These are phyloP conservation scores for Saguinus oedipus DNA, from an alignment of 2,797 vertebrate species.

Conservation along the genomic window DNA sequence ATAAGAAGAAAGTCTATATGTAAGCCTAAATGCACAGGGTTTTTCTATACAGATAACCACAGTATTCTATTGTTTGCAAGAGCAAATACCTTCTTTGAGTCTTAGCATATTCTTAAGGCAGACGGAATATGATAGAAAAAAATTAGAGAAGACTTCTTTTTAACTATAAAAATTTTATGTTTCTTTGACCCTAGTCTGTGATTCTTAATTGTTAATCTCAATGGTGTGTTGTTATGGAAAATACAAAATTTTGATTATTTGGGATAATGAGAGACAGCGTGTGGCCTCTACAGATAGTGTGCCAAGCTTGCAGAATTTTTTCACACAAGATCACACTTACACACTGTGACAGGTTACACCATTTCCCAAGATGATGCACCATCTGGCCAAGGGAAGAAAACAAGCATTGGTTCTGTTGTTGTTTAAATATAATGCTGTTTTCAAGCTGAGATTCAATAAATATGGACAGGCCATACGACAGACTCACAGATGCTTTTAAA, in stretches of 20 bases:
- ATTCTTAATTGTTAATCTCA: constrained; percentile 51
- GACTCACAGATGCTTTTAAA: background rate
- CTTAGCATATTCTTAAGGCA: background rate
- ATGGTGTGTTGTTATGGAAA: background rate
- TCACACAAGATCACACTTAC: constrained; percentile 64
- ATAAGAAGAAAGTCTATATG: background rate
- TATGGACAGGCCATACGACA: background rate
- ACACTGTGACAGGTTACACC: constrained; percentile 67
- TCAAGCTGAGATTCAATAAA: constrained; percentile 62
- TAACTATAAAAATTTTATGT: background rate
- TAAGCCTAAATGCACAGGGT: background rate
- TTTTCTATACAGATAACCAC: background rate
- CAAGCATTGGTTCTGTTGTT: constrained; percentile 51
- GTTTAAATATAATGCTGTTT: constrained; percentile 49
- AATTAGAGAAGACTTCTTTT: background rate
- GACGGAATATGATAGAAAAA: background rate
- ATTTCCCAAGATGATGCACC: constrained; percentile 62
- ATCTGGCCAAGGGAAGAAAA: constrained; percentile 64
- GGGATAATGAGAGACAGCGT: constrained; percentile 49
- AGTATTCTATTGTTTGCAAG: background rate
- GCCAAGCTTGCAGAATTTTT: constrained; percentile 30
- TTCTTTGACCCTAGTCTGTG: background rate
- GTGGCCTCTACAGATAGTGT: constrained; percentile 1
- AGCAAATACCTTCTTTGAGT: background rate
- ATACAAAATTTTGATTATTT: constrained; percentile 58